Evolutionary conservation across 2,113 vertebrate species (phyloP).

Genomic region (Phylloscopus trochiloides): DNA sequence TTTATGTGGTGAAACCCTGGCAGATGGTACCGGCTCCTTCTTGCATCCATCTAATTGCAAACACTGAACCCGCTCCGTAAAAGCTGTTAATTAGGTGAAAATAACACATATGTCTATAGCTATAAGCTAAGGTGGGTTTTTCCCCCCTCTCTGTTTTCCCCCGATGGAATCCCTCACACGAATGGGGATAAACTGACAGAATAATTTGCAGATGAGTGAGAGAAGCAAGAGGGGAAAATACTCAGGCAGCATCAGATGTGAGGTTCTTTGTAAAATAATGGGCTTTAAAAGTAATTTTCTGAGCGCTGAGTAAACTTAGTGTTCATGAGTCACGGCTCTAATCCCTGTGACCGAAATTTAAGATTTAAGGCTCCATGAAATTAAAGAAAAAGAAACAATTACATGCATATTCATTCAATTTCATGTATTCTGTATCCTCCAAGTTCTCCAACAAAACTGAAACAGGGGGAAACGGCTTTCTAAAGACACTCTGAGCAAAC

Average conservation of each 20-base stretch:
- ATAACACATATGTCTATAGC: not conserved
- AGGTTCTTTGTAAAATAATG: not conserved
- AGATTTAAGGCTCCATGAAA: constrained; percentile 55
- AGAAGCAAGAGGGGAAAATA: not conserved
- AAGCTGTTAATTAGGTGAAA: constrained; percentile 12
- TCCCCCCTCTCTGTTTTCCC: not conserved
- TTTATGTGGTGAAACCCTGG: constrained; percentile 14
- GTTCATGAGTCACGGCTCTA: constrained; percentile 24
- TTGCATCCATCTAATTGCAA: not conserved
- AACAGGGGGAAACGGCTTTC: not conserved
- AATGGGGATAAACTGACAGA: not conserved
- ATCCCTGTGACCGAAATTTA: constrained; percentile 57
- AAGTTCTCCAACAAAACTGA: not conserved
- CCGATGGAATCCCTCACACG: not conserved
- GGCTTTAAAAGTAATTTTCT: constrained; percentile 30
- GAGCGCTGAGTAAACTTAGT: constrained; percentile 13
- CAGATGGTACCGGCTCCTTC: not conserved
- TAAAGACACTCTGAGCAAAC: not conserved
- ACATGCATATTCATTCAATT: constrained; percentile 39
- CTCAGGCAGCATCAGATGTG: not conserved
- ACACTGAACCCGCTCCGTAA: not conserved
- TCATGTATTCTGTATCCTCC: not conserved
- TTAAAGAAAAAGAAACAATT: constrained; percentile 56
- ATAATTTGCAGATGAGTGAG: not conserved
- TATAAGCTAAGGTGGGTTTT: not conserved